A percentile compares a stretch with the other conserved stretches of the same genome.
Evolutionary conservation across 2,797 vertebrate species (phyloP).

Genomic region (Kryptopterus vitreolus): DNA sequence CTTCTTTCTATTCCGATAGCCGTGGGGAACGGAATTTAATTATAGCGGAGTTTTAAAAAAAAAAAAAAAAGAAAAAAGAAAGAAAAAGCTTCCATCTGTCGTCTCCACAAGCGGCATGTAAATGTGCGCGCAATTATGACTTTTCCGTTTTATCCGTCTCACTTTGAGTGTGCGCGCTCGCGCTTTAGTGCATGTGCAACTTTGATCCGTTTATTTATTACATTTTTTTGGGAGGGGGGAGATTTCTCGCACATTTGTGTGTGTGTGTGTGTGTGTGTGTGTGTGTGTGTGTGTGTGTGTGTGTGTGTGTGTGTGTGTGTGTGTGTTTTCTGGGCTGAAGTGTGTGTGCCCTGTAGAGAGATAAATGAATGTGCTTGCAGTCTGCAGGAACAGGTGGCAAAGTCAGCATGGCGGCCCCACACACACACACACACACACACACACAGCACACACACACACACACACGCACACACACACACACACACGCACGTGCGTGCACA

Average conservation of each 20-base stretch:
- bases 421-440: neutral
- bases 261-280: constrained; percentile 2
- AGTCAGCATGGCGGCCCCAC: constrained; percentile 70
- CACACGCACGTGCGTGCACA: neutral
- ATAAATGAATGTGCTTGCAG: constrained; percentile 78
- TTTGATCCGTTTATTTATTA: neutral
- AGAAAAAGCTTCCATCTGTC: constrained; percentile 20
- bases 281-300: no score
- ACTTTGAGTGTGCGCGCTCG: constrained; percentile 1
- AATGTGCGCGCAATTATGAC: constrained; percentile 11
- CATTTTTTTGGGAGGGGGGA: neutral
- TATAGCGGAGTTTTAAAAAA: constrained; percentile 3
- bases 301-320: no score
- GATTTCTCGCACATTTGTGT: no score
- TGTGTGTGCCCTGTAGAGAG: constrained; percentile 68
- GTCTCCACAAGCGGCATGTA: neutral
- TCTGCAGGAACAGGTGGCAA: constrained; percentile 78
- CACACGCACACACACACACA: constrained; percentile 8
- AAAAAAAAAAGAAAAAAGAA: constrained; percentile 37
- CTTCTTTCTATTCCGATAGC: constrained; percentile 25
- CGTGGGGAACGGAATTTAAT: constrained; percentile 15
- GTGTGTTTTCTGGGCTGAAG: constrained; percentile 1
- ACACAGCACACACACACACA: no score
- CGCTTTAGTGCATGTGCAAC: neutral
- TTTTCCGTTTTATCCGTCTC: constrained; percentile 9